Conservation (phyloP, 2,113 vertebrate species). For the Tenebrosternarchus preto region DNA sequence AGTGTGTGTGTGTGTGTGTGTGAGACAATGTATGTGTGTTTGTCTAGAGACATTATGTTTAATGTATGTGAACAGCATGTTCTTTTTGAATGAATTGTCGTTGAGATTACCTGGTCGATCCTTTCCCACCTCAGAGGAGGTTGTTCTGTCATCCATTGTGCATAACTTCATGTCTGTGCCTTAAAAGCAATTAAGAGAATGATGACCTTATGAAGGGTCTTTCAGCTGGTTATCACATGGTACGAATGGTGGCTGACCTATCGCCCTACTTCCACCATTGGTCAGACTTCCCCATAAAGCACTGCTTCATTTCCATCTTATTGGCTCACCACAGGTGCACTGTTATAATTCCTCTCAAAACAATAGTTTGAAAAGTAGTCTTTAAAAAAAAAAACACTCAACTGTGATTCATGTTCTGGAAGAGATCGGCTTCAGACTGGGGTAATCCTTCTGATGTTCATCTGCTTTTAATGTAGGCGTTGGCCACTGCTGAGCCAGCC, state of each 20-base stretch:
- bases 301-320: constrained; percentile 26
- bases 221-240: constrained; percentile 32
- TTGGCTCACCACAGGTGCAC: constrained; percentile 22
- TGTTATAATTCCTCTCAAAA: constrained; percentile 10
- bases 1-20: background rate
- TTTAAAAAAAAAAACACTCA: constrained; percentile 18
- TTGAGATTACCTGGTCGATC: constrained; percentile 44
- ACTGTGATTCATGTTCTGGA: constrained; percentile 46
- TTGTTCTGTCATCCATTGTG: background rate
- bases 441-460: constrained; percentile 38
- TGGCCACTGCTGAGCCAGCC: constrained; percentile 13
- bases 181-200: constrained; percentile 39
- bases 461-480: constrained; percentile 50
- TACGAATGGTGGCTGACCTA: constrained; percentile 5
- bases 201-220: constrained; percentile 11
- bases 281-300: constrained; percentile 1
- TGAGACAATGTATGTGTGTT: background rate
- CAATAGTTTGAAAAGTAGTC: constrained; percentile 20
- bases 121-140: constrained; percentile 21
- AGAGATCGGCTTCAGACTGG: constrained; percentile 3
- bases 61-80: constrained; percentile 44
- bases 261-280: background rate
- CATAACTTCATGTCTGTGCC: constrained; percentile 16
- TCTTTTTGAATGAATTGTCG: constrained; percentile 35
- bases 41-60: constrained; percentile 45